phyloP scores from a whole-genome alignment of 2,113 vertebrate genomes.

The Etheostoma spectabile region DNA sequence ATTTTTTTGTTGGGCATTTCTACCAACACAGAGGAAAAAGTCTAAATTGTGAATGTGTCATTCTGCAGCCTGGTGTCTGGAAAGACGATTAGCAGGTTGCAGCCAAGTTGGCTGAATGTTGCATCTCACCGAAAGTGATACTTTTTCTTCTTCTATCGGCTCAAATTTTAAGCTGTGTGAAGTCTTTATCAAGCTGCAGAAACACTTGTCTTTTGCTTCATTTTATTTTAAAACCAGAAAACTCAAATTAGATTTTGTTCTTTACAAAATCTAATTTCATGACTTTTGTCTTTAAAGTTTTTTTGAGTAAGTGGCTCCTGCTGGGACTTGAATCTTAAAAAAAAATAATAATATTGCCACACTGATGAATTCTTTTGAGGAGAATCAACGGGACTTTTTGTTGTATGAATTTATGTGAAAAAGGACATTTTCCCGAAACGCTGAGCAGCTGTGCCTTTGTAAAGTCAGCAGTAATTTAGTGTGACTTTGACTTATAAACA shows the following conservation, averaged over 20 bases:
- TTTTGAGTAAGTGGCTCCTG: background rate
- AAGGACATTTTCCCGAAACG: constrained; percentile 25
- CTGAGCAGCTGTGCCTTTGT: constrained; percentile 63
- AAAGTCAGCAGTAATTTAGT: constrained; percentile 56
- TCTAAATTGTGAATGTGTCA: background rate
- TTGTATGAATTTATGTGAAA: background rate
- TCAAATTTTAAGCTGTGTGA: background rate
- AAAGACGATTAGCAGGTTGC: constrained; percentile 62
- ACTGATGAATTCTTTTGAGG: background rate
- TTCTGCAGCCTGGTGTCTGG: constrained; percentile 57
- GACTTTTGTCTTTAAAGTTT: background rate
- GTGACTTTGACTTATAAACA: constrained; percentile 61
- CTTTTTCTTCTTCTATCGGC: constrained; percentile 2
- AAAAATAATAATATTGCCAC: too few relatives aligned
- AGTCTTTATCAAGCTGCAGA: constrained; percentile 15
- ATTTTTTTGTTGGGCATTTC: background rate
- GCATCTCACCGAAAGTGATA: constrained; percentile 38
- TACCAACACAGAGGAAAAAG: constrained; percentile 5
- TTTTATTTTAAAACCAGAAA: constrained; percentile 2
- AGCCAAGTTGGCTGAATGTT: constrained; percentile 52
- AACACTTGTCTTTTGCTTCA: background rate
- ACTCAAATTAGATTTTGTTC: background rate
- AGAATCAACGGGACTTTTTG: background rate
- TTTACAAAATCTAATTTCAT: background rate
- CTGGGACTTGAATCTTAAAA: background rate